Evolutionary conservation across 1,140 invertebrate species (phyloP).

Genomic region (Drosophila sp.): DNA sequence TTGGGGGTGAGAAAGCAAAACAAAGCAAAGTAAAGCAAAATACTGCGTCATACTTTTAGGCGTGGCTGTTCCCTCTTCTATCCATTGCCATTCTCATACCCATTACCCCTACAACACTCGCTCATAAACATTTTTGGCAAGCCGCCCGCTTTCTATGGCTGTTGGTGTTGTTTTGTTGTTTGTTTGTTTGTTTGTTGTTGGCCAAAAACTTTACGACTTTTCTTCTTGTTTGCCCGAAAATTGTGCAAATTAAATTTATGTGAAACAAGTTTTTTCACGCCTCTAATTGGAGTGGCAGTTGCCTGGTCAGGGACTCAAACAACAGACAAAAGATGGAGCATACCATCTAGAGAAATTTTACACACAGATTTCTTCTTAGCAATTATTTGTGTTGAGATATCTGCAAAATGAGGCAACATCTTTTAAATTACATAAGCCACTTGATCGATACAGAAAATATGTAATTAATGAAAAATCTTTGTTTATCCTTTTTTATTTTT

Average conservation of each 20-base stretch:
- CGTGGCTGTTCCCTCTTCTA: constrained; percentile 41
- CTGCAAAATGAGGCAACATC: too few species aligned
- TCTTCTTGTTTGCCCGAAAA: constrained; percentile 69
- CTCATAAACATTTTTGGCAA: constrained; percentile 42
- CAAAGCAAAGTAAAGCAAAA: constrained; percentile 59
- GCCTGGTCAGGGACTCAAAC: constrained; percentile 55
- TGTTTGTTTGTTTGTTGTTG: constrained; percentile 35
- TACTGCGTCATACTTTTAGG: constrained; percentile 73
- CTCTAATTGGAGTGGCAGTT: constrained; percentile 72
- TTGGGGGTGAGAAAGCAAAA: constrained; percentile 13
- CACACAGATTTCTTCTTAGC: constrained; percentile 30
- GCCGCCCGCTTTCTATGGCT: constrained; percentile 47
- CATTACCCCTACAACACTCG: not conserved
- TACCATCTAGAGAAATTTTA: constrained; percentile 24
- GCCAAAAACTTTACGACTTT: constrained; percentile 72
- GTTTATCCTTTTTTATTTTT: constrained; percentile 48
- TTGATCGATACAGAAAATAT: too few species aligned
- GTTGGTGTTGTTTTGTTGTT: constrained; percentile 48
- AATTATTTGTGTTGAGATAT: constrained; percentile 12
- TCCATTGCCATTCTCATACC: not conserved
- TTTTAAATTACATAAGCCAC: too few species aligned
- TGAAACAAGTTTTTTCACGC: constrained; percentile 69
- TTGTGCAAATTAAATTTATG: constrained; percentile 79
- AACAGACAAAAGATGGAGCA: constrained; percentile 10
- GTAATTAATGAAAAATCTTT: too few species aligned